Percentiles rank a stretch among this genome's conserved stretches.
These are phyloP conservation scores for Piliocolobus tephrosceles DNA, from an alignment of 2,113 vertebrate species.

Conservation along the genomic window DNA sequence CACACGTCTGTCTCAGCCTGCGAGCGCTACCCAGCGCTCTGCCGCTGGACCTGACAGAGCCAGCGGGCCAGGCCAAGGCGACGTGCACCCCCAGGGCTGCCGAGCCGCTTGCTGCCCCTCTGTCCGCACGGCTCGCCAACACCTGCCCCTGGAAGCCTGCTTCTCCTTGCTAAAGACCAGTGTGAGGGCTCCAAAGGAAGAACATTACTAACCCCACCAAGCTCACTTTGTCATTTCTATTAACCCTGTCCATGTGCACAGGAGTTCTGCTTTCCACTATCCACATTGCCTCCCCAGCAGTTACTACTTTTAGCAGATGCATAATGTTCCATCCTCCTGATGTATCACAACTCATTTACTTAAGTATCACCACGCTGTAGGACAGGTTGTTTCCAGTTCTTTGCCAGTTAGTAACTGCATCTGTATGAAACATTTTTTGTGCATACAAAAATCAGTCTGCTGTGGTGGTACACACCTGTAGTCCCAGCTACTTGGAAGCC, in stretches of 20 bases:
- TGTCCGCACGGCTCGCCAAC: not conserved
- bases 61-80: accelerated
- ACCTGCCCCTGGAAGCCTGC: not conserved
- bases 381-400: not conserved
- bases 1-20: accelerated
- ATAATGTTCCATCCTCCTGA: not conserved
- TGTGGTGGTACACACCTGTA: no score
- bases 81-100: accelerated
- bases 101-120: accelerated
- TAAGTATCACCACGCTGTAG: accelerated
- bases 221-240: not conserved
- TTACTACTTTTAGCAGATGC: not conserved
- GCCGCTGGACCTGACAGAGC: accelerated
- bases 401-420: not conserved
- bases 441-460: not conserved
- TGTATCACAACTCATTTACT: not conserved
- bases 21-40: not conserved
- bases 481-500: no score
- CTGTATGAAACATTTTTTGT: not conserved
- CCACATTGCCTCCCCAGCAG: not conserved
- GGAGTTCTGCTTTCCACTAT: not conserved
- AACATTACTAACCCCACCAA: no score
- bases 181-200: not conserved
- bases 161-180: not conserved
- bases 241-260: not conserved